Conservation (phyloP, 1,140 invertebrate genomes). For the Homarus americanus region DNA sequence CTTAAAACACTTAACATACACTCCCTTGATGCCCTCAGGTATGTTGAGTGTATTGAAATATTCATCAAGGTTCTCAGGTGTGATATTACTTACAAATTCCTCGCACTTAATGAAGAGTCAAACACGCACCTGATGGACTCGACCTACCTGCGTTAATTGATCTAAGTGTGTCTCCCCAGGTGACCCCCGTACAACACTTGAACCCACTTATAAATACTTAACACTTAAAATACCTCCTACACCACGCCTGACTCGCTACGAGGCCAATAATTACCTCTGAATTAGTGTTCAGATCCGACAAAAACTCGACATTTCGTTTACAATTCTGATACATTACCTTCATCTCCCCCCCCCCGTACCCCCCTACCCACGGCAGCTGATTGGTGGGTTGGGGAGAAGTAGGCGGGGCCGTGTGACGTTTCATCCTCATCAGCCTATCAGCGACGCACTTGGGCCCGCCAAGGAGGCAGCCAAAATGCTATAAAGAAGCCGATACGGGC, state of each 20-base stretch:
- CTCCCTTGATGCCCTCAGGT: no score
- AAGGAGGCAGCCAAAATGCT: neutral
- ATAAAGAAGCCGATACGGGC: neutral
- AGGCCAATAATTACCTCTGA: neutral
- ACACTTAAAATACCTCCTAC: neutral
- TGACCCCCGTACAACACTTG: neutral
- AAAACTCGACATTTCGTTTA: conserved; percentile 18
- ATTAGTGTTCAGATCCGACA: neutral
- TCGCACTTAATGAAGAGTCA: no score
- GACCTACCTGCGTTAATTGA: neutral
- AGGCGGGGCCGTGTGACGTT: conserved; percentile 20
- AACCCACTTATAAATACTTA: neutral
- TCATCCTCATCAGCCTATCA: conserved; percentile 16
- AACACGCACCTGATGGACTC: no score
- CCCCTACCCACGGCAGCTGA: neutral
- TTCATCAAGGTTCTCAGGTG: no score
- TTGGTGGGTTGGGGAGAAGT: conserved; percentile 17
- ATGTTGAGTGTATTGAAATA: no score
- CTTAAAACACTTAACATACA: no score
- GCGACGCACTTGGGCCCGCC: neutral
- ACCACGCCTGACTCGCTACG: neutral
- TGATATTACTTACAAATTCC: no score
- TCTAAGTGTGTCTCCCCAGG: neutral
- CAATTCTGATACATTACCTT: conserved; percentile 8
- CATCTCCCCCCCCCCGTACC: neutral